Evolutionary conservation across 2,888 invertebrate genomes (phyloP).

Genomic region (Arctia plantaginis): DNA sequence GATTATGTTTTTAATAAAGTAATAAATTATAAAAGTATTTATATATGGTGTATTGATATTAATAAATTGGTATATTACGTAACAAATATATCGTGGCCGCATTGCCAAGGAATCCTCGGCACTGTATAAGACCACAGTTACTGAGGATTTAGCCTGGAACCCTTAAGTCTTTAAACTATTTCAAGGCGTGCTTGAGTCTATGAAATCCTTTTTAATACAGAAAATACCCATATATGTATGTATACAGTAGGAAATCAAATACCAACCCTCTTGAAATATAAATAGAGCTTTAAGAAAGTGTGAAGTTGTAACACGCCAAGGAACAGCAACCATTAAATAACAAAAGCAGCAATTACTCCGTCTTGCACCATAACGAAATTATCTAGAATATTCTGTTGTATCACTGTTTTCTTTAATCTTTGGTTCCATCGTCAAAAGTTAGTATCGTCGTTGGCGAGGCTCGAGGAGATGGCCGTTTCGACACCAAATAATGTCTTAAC

Average conservation of each 20-base stretch:
- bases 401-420: constrained; percentile 16
- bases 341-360: constrained; percentile 14
- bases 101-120: too few species aligned
- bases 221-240: not conserved
- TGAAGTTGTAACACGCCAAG: constrained; percentile 9
- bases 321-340: constrained; percentile 13
- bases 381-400: constrained; percentile 19
- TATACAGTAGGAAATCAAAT: not conserved
- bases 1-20: too few species aligned
- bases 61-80: too few species aligned
- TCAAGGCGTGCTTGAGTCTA: too few species aligned
- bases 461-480: constrained; percentile 21
- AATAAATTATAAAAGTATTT: too few species aligned
- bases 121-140: too few species aligned
- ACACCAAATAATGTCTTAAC: constrained; percentile 30
- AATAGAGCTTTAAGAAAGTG: not conserved
- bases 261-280: not conserved
- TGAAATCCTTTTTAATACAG: not conserved
- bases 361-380: constrained; percentile 14
- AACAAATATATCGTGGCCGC: too few species aligned
- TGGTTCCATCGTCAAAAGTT: constrained; percentile 21
- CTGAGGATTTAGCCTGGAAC: too few species aligned
- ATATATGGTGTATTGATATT: too few species aligned
- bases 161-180: too few species aligned
- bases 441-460: constrained; percentile 2